Evolutionary conservation across 2,113 vertebrate genomes (phyloP).

Genomic region (Climacteris rufus): DNA sequence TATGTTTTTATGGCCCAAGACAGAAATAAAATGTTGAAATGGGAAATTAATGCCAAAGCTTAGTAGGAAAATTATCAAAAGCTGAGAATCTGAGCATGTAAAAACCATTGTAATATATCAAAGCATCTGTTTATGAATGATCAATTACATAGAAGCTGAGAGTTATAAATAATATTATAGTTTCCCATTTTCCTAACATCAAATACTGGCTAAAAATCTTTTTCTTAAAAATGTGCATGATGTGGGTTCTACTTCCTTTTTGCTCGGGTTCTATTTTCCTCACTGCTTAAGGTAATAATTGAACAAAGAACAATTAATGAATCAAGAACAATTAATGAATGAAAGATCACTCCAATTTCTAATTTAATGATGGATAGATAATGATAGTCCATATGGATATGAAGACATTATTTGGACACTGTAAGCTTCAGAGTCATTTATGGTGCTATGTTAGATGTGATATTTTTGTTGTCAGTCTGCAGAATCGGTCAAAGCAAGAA

Average conservation of each 20-base stretch:
- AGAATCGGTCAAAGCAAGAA: neutral
- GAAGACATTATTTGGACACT: neutral
- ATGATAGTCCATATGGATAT: neutral
- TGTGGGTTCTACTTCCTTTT: neutral
- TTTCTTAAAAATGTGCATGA: neutral
- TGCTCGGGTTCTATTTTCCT: neutral
- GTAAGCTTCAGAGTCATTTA: neutral
- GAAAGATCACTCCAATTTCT: neutral
- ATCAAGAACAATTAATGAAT: neutral
- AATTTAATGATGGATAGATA: neutral
- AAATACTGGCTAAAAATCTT: neutral
- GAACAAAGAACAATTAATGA: neutral
- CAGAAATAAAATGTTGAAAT: constrained; percentile 47
- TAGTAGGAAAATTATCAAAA: constrained; percentile 11
- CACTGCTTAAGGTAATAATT: neutral
- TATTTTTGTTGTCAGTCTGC: neutral
- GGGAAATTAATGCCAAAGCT: constrained; percentile 39
- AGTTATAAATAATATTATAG: neutral
- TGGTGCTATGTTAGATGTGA: neutral
- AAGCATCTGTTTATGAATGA: neutral
- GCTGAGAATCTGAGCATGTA: neutral
- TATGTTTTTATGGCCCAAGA: constrained; percentile 52
- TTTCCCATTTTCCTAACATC: neutral
- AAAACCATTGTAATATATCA: neutral
- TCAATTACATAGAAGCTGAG: neutral